Conservation (phyloP, 2,113 vertebrate species). For the Xenus cinereus region DNA sequence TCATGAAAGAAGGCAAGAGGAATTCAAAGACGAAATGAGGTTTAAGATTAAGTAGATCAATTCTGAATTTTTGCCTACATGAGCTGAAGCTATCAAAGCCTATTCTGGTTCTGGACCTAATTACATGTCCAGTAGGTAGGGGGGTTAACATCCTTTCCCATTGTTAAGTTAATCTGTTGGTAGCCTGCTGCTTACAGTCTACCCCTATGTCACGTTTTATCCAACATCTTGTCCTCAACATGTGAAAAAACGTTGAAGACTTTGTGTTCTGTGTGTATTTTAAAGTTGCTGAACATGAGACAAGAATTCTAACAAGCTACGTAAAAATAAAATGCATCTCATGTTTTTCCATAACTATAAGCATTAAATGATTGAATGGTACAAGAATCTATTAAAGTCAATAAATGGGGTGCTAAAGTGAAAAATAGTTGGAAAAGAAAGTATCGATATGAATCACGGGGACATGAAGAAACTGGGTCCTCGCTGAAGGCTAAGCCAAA, state of each 20-base stretch:
- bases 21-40: background rate
- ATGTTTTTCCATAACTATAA: background rate
- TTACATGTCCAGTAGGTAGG: background rate
- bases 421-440: background rate
- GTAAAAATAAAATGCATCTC: background rate
- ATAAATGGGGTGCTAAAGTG: background rate
- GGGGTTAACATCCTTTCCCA: background rate
- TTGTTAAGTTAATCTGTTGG: background rate
- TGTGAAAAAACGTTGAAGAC: background rate
- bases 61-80: background rate
- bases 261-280: background rate
- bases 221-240: background rate
- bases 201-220: background rate
- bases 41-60: background rate
- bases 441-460: background rate
- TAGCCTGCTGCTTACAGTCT: background rate
- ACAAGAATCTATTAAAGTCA: background rate
- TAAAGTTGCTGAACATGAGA: background rate
- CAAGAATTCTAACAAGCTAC: background rate
- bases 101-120: background rate
- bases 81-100: background rate
- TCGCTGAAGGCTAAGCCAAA: background rate
- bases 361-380: background rate
- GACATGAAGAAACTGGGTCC: background rate
- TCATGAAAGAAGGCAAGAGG: background rate